Conservation (phyloP, 2,797 vertebrate species). For the Pseudomugil gertrudae region DNA sequence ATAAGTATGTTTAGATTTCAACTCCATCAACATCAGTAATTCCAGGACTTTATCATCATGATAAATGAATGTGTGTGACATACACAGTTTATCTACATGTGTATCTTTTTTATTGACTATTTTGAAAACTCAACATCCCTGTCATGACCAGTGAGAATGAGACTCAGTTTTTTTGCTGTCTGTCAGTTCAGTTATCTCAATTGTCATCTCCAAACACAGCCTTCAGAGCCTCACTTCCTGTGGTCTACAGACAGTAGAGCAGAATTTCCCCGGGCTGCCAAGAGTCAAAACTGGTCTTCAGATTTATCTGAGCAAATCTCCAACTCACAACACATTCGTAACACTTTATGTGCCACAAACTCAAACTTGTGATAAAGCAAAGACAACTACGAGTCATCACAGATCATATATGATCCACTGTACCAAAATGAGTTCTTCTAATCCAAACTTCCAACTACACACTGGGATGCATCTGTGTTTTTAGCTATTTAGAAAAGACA, state of each 20-base stretch:
- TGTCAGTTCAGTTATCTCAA: slow-evolving; percentile 3
- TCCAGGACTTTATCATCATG: background rate
- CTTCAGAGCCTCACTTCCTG: slow-evolving; percentile 26
- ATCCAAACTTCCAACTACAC: background rate
- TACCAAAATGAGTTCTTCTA: background rate
- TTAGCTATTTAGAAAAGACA: background rate
- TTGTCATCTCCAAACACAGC: slow-evolving; percentile 20
- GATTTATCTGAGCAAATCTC: background rate
- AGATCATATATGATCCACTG: background rate
- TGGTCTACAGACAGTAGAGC: background rate
- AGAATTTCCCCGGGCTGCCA: slow-evolving; percentile 14
- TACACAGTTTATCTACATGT: background rate
- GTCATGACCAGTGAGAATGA: background rate
- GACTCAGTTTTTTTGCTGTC: slow-evolving; percentile 14
- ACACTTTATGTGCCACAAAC: background rate
- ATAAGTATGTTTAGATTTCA: background rate
- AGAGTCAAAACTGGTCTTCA: background rate
- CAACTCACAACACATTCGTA: slow-evolving; percentile 1
- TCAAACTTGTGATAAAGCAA: background rate
- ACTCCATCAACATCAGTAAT: background rate
- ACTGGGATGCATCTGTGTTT: background rate
- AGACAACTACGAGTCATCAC: slow-evolving; percentile 3
- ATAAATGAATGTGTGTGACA: slow-evolving; percentile 3
- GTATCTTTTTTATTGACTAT: background rate
- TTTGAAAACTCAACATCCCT: background rate